Base-by-base conservation (phyloP, 2,113 vertebrate genomes). In the Phyllopteryx taeniolatus region DNA sequence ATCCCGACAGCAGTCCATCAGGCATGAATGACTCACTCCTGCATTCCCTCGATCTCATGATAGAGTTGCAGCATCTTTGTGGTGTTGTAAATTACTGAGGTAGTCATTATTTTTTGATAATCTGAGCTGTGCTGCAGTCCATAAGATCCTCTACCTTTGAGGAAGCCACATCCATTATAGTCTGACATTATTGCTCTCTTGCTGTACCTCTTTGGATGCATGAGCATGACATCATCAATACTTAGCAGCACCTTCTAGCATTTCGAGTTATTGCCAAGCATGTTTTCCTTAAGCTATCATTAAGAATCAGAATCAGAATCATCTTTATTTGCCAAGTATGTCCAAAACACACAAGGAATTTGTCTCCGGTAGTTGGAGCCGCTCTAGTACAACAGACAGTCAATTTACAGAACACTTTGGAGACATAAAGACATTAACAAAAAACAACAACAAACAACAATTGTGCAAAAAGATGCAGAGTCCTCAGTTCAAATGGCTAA, bases 41-140 rank as follows among this genome's bases (percentile, higher is more conserved):
- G 56, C n/a, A 42, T 54, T 79, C 35, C 70, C 19, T 90, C 87
- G 84, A 87, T 92, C 87, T 89, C 79, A 49, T 43, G 57, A 85
- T 84, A 80, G 75, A 79, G 67, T 83, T 88, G 79, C 83, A 75
- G 76, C 79, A 79, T 82, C 74, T 80, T 76, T 79, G 39, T 83
- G 79, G 86, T 85, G 87, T 86, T 84, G 71, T 92, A 92, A 91
- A 92, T 92, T 89, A 91, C 82, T 2, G 74, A 81, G 84, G 83
- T 83, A 83, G 78, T 83, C 88, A 90, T 91, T 91, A 78, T 90
- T 91, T 87, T 89, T 90, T 92, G 83, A 92, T 88, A 86, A 83
- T 75, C 66, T 70, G 49, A 81, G 61, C 73, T 9, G 27, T 78
- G 80, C 71, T 72, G 75, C 74, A 74, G 76, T 70, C 83, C 66